These are phyloP conservation scores for Limnodromus scolopaceus DNA, from an alignment of 2,797 vertebrate species.

Conservation along the genomic window DNA sequence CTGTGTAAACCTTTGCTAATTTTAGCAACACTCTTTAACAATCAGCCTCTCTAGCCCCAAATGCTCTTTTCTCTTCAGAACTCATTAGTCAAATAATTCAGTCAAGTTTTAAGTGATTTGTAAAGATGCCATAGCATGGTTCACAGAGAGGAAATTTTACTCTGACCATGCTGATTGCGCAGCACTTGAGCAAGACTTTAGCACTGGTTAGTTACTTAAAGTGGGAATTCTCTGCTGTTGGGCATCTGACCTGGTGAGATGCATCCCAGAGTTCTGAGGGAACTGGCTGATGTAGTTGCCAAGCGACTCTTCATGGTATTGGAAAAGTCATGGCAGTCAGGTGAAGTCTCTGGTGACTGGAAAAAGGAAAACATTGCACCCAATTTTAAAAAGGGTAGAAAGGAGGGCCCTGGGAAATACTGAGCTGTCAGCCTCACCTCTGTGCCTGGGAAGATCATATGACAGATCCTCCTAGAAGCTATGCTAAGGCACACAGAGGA, in stretches of 20 bases:
- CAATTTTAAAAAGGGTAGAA: background rate
- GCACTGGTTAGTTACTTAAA: background rate
- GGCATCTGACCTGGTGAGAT: background rate
- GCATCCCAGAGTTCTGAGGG: background rate
- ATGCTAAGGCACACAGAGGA: background rate
- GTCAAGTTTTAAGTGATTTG: background rate
- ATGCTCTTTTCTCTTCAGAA: background rate
- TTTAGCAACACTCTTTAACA: background rate
- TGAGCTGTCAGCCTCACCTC: background rate
- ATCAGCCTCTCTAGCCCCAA: background rate
- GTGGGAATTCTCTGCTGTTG: background rate
- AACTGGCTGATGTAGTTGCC: background rate
- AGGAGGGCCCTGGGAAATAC: background rate
- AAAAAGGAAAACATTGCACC: background rate
- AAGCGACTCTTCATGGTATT: background rate
- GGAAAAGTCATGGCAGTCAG: background rate
- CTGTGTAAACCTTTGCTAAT: background rate
- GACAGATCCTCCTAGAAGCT: background rate
- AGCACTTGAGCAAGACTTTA: background rate
- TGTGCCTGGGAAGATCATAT: background rate
- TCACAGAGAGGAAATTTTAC: background rate
- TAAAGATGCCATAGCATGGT: background rate
- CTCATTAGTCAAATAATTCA: background rate
- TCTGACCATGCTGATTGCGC: background rate
- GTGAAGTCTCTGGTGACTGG: background rate